Evolutionary conservation across 2,113 vertebrate species (phyloP).

Genomic region (Cephalophus harveyi): DNA sequence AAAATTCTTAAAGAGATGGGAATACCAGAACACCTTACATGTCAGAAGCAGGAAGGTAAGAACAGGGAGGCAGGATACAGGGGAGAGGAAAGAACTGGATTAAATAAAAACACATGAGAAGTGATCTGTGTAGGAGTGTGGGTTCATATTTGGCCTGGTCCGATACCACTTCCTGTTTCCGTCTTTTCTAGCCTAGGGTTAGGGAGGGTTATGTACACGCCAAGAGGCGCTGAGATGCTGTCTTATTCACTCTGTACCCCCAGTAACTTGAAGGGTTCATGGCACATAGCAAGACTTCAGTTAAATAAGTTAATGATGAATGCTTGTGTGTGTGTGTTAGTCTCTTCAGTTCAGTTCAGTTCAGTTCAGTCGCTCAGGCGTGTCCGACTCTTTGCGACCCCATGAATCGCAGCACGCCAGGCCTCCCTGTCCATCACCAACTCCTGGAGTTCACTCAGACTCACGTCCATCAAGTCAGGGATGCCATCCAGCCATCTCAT

Average conservation of each 20-base stretch:
- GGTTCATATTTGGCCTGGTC: not conserved
- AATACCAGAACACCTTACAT: not conserved
- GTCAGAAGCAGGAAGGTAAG: not conserved
- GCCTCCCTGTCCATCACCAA: too few relatives aligned
- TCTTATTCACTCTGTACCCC: not conserved
- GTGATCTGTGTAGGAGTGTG: not conserved
- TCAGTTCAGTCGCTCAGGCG: too few relatives aligned
- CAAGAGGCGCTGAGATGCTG: not conserved
- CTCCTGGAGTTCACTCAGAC: too few relatives aligned
- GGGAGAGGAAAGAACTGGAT: not conserved
- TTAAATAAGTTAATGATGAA: not conserved
- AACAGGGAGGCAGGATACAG: not conserved
- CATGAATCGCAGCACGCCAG: too few relatives aligned
- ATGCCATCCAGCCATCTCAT: too few relatives aligned
- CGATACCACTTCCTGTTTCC: not conserved
- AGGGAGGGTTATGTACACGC: not conserved
- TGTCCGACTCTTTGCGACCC: not conserved
- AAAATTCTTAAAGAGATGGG: not conserved
- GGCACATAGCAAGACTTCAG: not conserved
- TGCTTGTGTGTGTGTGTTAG: not conserved
- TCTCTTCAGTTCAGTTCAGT: not conserved
- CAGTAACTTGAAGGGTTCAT: not conserved
- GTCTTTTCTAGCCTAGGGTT: not conserved
- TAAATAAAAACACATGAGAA: not conserved
- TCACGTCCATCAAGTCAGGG: too few relatives aligned